phyloP scores from a whole-genome alignment of 2,797 vertebrate species.

The Phoeniculus purpureus region DNA sequence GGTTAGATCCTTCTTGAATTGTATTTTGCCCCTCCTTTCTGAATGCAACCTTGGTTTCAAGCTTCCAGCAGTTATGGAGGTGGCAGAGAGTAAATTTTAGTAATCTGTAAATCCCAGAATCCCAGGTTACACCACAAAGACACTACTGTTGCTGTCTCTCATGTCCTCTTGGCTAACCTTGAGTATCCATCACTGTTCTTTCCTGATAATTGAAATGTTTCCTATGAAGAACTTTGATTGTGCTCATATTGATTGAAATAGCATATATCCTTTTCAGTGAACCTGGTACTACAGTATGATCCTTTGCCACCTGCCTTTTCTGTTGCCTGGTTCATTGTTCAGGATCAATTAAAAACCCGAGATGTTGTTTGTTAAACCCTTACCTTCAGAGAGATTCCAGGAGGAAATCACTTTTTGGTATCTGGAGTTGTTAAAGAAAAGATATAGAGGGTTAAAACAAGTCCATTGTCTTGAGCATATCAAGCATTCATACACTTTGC shows the following conservation, averaged over 20 bases:
- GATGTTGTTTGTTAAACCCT: not conserved
- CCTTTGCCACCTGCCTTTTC: not conserved
- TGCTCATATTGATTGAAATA: not conserved
- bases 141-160: not conserved
- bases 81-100: not conserved
- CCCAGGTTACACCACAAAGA: not conserved
- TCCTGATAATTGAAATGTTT: fast-evolving
- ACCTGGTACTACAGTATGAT: not conserved
- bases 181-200: not conserved
- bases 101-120: not conserved
- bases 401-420: slow-evolving; percentile 16
- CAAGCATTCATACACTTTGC: not conserved
- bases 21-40: not conserved
- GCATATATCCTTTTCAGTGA: not conserved
- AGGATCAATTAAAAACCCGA: not conserved
- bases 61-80: not conserved
- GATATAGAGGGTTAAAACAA: slow-evolving; percentile 10
- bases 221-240: not conserved
- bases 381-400: slow-evolving; percentile 49
- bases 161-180: not conserved
- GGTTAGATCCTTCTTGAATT: not conserved
- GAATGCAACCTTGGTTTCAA: not conserved
- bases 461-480: not conserved
- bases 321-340: not conserved
- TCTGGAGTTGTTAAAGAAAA: slow-evolving; percentile 23